These are phyloP conservation scores for Thryonomys swinderianus DNA, from an alignment of 2,113 vertebrate genomes.

Conservation along the genomic window DNA sequence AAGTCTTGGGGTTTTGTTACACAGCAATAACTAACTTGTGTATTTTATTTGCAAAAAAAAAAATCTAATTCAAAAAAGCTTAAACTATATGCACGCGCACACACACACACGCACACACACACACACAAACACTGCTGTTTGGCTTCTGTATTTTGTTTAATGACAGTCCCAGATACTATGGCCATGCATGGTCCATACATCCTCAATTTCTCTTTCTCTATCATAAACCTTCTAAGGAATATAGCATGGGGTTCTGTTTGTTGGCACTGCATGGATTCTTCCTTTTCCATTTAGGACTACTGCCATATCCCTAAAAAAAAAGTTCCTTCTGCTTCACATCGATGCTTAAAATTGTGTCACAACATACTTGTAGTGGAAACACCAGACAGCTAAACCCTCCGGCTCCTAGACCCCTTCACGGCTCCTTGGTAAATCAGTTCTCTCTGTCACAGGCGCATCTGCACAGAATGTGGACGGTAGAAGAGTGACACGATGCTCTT, in stretches of 20 bases:
- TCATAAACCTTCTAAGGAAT: neutral
- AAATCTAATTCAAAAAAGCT: neutral
- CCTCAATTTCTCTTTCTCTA: neutral
- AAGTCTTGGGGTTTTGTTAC: neutral
- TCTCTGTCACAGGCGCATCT: neutral
- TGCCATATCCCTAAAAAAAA: neutral
- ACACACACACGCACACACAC: neutral
- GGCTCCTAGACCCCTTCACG: neutral
- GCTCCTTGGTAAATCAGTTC: neutral
- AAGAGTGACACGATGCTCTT: neutral
- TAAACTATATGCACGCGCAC: neutral
- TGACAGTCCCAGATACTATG: neutral
- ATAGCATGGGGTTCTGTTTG: neutral
- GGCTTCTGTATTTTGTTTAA: neutral
- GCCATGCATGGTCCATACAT: neutral
- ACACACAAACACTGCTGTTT: neutral
- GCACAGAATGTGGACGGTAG: neutral
- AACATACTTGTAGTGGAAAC: neutral
- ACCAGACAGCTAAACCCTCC: neutral
- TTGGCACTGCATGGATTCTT: neutral
- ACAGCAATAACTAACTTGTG: neutral
- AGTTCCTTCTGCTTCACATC: neutral
- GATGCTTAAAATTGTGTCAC: neutral
- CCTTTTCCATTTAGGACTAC: neutral
- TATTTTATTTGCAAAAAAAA: neutral